These are phyloP conservation scores for Mythimna loreyi DNA, from an alignment of 2,888 invertebrate species.

Conservation along the genomic window DNA sequence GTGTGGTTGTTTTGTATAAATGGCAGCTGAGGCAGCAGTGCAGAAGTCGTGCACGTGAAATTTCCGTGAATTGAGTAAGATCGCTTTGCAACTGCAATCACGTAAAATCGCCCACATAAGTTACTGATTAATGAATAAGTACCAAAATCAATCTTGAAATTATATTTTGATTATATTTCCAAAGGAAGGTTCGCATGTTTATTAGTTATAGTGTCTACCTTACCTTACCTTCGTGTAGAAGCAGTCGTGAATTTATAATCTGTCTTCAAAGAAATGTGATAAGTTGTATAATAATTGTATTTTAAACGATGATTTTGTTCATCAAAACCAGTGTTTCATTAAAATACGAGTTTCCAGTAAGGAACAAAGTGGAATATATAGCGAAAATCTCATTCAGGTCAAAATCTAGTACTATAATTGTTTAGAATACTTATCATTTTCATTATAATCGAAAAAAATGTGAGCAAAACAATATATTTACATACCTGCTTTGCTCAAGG, in stretches of 20 bases:
- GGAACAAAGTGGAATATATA: constrained; percentile 4
- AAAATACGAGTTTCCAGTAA: not conserved
- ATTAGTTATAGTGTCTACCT: not conserved
- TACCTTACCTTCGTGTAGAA: not conserved
- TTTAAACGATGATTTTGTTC: not conserved
- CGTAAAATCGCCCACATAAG: too few species aligned
- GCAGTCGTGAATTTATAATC: not conserved
- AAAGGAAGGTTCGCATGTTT: not conserved
- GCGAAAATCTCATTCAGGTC: not conserved
- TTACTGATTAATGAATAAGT: constrained; percentile 4
- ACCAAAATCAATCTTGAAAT: constrained; percentile 17
- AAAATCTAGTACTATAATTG: constrained; percentile 7
- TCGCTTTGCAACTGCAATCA: too few species aligned
- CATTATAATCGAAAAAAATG: not conserved
- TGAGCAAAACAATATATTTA: constrained; percentile 10
- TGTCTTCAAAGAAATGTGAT: constrained; percentile 38
- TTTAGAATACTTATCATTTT: constrained; percentile 3
- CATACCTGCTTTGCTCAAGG: constrained; percentile 21
- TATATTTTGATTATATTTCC: constrained; percentile 10
- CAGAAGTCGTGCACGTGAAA: too few species aligned
- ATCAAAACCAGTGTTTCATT: constrained; percentile 2
- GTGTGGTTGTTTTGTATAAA: too few species aligned
- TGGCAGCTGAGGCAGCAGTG: too few species aligned
- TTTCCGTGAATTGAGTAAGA: too few species aligned
- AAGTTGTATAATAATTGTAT: constrained; percentile 19